Base-by-base conservation (phyloP, 2,888 invertebrate species). In the Ichneumoninae sp. region DNA sequence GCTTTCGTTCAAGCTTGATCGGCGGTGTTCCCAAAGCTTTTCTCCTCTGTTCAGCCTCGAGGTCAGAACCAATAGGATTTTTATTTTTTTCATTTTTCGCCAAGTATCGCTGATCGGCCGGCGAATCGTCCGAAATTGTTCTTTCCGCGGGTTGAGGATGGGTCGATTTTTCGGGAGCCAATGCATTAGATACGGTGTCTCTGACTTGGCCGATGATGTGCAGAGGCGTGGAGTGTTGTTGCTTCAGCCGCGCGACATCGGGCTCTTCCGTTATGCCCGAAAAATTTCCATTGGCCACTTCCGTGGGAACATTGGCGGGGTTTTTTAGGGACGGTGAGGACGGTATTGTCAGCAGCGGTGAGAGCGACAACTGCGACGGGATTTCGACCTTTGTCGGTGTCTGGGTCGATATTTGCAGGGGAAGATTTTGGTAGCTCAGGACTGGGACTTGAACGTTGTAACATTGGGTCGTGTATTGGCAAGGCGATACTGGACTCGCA, bases 391-490 rank as follows among this genome's bases (percentile, higher is more conserved):
- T 84, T 10, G 79, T 69, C 33, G 77, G 78, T 16, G 77, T 19
- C 60, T 83, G 81, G 5, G 75, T 82, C 36, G 90, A 83, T 84
- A 89, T 87, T 83, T 88, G 87, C 22, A 89, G 65, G 36, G 90
- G 88, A 78, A 89, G 73, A 57, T 89, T 90, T 77, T 89, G 87
- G 69, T 90, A 90, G 16, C 88, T 86, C 36, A 91, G 30, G n/a
- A 89, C 83, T 30, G 91, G 90, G 50, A 91, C 83, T 86, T 89
- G 90, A 33, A 90, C 86, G 36, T 86, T 90, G 77, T 88, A 89
- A 70, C 88, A 90, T 26, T 90, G 88, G 3, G 86, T 84, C 68
- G 87, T 80, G 68, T 86, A 85, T 70, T 89, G 86, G 33, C 84
- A 78, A 16, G 74, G 16, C 1, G 84, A 47, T n/a, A 83, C 54